Evolutionary conservation across 2,113 vertebrate species (phyloP), one percentile per base, ranked within the genome.

Genomic region (Oceanodroma tethys): DNA sequence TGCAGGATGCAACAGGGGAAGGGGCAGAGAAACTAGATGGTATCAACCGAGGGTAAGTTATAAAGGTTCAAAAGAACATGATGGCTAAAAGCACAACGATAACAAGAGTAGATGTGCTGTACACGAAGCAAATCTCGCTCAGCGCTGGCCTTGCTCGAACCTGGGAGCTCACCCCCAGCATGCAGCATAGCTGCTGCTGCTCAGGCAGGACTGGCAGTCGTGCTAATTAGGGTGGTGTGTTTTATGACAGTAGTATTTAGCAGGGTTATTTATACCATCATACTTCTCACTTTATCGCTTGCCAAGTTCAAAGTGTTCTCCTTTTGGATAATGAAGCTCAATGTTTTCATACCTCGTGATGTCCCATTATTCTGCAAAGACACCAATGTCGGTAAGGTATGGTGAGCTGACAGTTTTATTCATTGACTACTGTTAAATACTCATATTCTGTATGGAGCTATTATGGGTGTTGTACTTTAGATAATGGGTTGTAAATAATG

Each of bases 51-150:
- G 16, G 5, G n/a, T 14, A 59, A 32, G 16, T 23, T 10, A 65
- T 19, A 34, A 62, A 50, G 7, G 13, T 42, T 71, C 26, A 19
- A 9, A 27, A 56, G 34, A 23, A 19, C 1, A 10, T 1, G 20
- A 16, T 22, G 32, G 15, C 52, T 43, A 8, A 65, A 74, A 66
- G 5, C 17, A 20, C 1, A 5, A 26, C 4, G 12, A 7, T 8
- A 9, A 22, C 19, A 14, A 36, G 42, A 83, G 38, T 72, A 63
- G 56, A 42, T 16, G 10, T 0, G 0, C 23, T 29, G 30, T 16
- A 6, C 4, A 0, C 0, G 1, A 27, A 42, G 23, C 17, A n/a
- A 21, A n/a, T 40, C 30, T 21, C 2, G 0, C 26, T 32, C 10
- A 1, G 32, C 29, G 1, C 25, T 29, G 23, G 20, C 14, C 42